Percentiles rank a stretch among this genome's conserved stretches.
Evolutionary conservation across 1,140 invertebrate genomes (phyloP).

Genomic region (Plodia interpunctella): DNA sequence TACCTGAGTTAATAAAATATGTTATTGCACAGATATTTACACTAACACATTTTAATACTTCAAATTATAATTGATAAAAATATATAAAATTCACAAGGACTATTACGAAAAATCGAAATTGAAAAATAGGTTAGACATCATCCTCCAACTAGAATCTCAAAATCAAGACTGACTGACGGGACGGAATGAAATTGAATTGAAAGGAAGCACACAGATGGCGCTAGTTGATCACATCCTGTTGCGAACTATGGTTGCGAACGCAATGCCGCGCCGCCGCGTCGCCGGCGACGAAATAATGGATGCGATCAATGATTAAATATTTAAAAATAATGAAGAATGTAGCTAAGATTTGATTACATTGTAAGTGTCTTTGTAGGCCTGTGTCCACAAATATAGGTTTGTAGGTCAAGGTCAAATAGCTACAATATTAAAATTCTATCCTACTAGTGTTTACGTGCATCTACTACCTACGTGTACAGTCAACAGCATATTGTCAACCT

Average conservation of each 20-base stretch:
- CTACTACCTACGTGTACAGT: no score
- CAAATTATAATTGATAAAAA: slow-evolving; percentile 5
- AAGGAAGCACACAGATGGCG: slow-evolving; percentile 10
- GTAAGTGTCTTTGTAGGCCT: neutral
- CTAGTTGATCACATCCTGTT: no score
- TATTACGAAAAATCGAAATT: slow-evolving; percentile 14
- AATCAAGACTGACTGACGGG: neutral
- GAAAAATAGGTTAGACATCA: slow-evolving; percentile 18
- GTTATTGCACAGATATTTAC: slow-evolving; percentile 7
- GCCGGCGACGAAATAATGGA: no score
- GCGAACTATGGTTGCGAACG: no score
- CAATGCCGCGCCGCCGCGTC: no score
- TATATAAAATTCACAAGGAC: neutral
- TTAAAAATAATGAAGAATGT: neutral
- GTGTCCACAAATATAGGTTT: neutral
- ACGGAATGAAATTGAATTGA: neutral
- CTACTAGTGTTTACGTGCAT: no score
- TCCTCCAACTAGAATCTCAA: slow-evolving; percentile 5
- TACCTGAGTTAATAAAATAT: slow-evolving; percentile 11
- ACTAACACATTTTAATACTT: slow-evolving; percentile 13
- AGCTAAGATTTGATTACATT: neutral
- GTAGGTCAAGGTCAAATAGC: slow-evolving; percentile 5
- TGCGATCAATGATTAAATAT: no score
- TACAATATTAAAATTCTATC: no score
- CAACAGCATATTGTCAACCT: no score